These are phyloP conservation scores for Heterochromis multidens DNA, from an alignment of 2,113 vertebrate species.

Conservation along the genomic window DNA sequence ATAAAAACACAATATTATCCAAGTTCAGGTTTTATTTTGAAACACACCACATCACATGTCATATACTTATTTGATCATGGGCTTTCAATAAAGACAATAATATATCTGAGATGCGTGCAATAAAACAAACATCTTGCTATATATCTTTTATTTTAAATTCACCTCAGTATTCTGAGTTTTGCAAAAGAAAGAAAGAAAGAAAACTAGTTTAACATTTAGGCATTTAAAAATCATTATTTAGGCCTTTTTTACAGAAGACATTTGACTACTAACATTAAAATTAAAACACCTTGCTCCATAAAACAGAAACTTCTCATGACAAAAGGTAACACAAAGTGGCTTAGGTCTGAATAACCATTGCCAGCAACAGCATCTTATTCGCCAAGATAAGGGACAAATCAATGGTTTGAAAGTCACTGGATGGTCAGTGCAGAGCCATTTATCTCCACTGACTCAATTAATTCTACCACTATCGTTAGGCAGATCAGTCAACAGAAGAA, in stretches of 20 bases:
- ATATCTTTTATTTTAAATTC: too few relatives aligned
- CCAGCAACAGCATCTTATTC: slow-evolving; percentile 31
- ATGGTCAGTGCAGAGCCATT: slow-evolving; percentile 40
- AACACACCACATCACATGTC: too few relatives aligned
- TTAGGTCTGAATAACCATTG: slow-evolving; percentile 17
- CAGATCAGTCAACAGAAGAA: slow-evolving; percentile 43
- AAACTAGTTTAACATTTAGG: not conserved
- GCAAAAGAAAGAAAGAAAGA: too few relatives aligned
- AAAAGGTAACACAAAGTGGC: not conserved
- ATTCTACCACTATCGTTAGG: slow-evolving; percentile 42
- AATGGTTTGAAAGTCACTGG: slow-evolving; percentile 50
- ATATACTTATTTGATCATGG: too few relatives aligned
- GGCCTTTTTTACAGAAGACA: not conserved
- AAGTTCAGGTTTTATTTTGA: not conserved
- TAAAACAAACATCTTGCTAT: too few relatives aligned
- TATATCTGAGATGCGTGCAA: too few relatives aligned
- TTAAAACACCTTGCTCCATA: not conserved
- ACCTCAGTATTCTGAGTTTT: too few relatives aligned
- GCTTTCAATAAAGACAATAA: too few relatives aligned
- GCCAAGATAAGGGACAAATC: slow-evolving; percentile 52
- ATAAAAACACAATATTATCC: not conserved
- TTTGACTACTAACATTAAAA: not conserved
- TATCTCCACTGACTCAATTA: slow-evolving; percentile 54
- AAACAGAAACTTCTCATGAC: not conserved
- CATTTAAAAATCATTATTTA: not conserved